Evolutionary conservation across 2,888 invertebrate genomes (phyloP).

Genomic region (Yponomeuta plumbellus): DNA sequence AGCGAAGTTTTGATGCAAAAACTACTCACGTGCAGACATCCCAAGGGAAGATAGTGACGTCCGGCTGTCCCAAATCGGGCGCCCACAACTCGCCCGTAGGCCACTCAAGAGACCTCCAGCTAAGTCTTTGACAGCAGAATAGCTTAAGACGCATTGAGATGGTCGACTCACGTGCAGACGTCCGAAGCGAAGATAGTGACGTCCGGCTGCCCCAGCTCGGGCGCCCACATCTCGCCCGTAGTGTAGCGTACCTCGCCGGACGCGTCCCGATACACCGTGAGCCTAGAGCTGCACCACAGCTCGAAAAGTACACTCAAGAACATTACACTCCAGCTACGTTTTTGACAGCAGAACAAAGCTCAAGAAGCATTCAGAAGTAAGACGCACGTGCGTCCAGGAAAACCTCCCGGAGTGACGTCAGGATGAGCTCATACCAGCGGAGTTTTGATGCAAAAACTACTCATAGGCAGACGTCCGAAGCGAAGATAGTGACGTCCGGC

Average conservation of each 20-base stretch:
- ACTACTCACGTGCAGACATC: slow-evolving; percentile 81
- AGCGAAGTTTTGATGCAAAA: too few relatives aligned
- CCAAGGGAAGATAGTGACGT: slow-evolving; percentile 81
- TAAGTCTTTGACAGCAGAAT: too few relatives aligned
- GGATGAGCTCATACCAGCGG: too few relatives aligned
- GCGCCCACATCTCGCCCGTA: slow-evolving; percentile 89
- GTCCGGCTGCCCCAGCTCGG: slow-evolving; percentile 73
- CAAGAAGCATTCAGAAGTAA: too few relatives aligned
- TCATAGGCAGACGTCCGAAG: slow-evolving; percentile 82
- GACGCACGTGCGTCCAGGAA: too few relatives aligned
- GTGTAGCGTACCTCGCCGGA: slow-evolving; percentile 85
- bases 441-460: too few relatives aligned
- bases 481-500: slow-evolving; percentile 79
- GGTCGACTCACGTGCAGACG: slow-evolving; percentile 82
- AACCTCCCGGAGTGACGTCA: too few relatives aligned
- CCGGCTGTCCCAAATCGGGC: slow-evolving; percentile 75
- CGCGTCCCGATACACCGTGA: slow-evolving; percentile 74
- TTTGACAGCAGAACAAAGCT: too few relatives aligned
- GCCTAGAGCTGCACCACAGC: slow-evolving; percentile 80
- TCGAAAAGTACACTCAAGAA: too few relatives aligned
- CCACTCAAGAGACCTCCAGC: slow-evolving; percentile 80
- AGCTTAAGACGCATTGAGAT: too few relatives aligned
- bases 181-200: slow-evolving; percentile 84
- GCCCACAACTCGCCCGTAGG: slow-evolving; percentile 88
- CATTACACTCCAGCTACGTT: too few relatives aligned